phyloP scores from a whole-genome alignment of 2,888 invertebrate species.

The Antitype chi region DNA sequence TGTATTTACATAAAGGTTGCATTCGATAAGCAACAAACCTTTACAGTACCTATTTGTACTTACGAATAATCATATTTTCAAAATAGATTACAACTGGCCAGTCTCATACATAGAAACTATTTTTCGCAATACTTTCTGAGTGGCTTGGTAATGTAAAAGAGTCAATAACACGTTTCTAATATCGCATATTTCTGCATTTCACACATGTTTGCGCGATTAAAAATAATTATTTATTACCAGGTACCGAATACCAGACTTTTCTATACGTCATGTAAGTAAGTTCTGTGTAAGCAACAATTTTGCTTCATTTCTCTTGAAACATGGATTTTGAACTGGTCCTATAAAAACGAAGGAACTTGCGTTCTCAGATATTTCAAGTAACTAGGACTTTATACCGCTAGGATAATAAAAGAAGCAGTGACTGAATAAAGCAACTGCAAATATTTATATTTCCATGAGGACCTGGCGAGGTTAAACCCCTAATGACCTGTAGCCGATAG shows the following conservation, averaged over 20 bases:
- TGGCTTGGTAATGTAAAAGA: constrained; percentile 11
- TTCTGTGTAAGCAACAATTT: neutral
- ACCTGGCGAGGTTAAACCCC: neutral
- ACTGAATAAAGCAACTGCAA: neutral
- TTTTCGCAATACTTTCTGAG: too few relatives aligned
- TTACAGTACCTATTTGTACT: too few relatives aligned
- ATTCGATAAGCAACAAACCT: too few relatives aligned
- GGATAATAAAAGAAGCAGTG: neutral
- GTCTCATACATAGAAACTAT: too few relatives aligned
- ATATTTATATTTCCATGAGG: neutral
- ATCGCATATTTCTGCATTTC: constrained; percentile 10
- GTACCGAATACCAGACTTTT: neutral
- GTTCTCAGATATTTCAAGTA: neutral
- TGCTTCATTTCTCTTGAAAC: constrained; percentile 7
- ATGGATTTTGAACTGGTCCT: neutral
- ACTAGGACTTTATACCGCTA: neutral
- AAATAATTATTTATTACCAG: neutral
- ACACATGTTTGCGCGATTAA: constrained; percentile 1
- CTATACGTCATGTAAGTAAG: neutral
- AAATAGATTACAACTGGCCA: too few relatives aligned
- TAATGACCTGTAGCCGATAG: neutral
- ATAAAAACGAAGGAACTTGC: neutral
- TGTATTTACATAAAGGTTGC: too few relatives aligned
- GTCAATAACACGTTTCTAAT: constrained; percentile 17
- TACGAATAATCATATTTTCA: too few relatives aligned